Conservation (phyloP, 2,888 invertebrate genomes). For the Nomada hirtipes region DNA sequence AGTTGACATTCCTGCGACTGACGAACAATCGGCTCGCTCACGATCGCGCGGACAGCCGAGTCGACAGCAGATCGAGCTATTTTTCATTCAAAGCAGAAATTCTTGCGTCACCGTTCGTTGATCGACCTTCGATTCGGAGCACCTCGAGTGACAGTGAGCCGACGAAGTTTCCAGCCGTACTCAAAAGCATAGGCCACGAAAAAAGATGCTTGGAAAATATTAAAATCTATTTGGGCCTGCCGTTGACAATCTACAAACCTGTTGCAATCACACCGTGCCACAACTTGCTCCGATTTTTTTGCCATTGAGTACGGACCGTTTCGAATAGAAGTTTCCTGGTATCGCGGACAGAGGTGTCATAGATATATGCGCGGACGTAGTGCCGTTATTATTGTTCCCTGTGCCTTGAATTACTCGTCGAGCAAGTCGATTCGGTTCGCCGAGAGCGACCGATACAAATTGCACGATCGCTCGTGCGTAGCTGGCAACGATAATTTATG, state of each 20-base stretch:
- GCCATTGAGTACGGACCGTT: too few relatives aligned
- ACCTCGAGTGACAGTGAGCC: background rate
- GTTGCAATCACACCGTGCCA: too few relatives aligned
- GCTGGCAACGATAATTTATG: slow-evolving; percentile 67
- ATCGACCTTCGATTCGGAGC: background rate
- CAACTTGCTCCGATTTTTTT: too few relatives aligned
- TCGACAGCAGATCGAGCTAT: background rate
- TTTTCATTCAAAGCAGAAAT: slow-evolving; percentile 8
- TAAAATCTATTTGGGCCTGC: too few relatives aligned
- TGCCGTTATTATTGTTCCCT: too few relatives aligned
- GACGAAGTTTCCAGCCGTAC: too few relatives aligned
- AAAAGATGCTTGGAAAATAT: too few relatives aligned
- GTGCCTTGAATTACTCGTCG: background rate
- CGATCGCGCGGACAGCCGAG: slow-evolving; percentile 12
- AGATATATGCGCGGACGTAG: too few relatives aligned
- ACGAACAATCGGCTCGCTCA: slow-evolving; percentile 38
- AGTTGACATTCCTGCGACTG: slow-evolving; percentile 63
- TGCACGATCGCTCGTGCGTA: background rate
- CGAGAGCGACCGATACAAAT: slow-evolving; percentile 8
- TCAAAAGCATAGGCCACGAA: too few relatives aligned
- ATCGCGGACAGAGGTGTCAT: too few relatives aligned
- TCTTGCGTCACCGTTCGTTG: slow-evolving; percentile 1
- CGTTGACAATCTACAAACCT: too few relatives aligned
- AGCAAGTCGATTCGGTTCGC: background rate
- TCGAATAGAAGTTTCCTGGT: too few relatives aligned